These are phyloP conservation scores for Smithornis capensis DNA, from an alignment of 2,113 vertebrate species.

Conservation along the genomic window DNA sequence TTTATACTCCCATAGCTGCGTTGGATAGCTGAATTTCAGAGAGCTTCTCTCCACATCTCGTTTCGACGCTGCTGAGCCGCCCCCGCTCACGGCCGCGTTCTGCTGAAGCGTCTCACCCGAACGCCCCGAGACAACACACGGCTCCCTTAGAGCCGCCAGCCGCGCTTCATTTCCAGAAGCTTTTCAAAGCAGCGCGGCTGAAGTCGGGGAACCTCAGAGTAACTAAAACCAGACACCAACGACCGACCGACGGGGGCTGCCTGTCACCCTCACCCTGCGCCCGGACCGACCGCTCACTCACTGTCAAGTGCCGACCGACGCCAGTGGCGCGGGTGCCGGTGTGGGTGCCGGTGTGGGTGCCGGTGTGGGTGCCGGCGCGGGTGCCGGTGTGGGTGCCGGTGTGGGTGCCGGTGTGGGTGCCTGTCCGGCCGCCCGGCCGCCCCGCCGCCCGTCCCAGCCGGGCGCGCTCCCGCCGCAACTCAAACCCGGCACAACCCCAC, in stretches of 20 bases:
- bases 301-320: background rate
- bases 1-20: background rate
- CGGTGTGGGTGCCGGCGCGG: background rate
- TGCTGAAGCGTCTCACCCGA: accelerated
- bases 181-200: background rate
- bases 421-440: too few species aligned
- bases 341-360: background rate
- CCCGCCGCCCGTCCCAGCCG: too few species aligned
- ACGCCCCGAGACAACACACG: accelerated
- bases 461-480: background rate
- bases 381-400: too few species aligned
- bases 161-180: background rate
- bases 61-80: background rate
- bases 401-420: too few species aligned
- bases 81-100: accelerated
- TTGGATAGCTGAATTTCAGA: background rate
- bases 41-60: background rate
- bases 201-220: background rate
- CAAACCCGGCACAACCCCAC: background rate
- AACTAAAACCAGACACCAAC: accelerated
- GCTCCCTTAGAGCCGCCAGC: background rate
- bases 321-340: accelerated
- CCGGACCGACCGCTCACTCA: background rate
- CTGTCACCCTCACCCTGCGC: background rate
- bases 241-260: accelerated